A percentile compares a stretch with the other conserved stretches of the same genome.
phyloP scores from a whole-genome alignment of 2,113 vertebrate genomes.

The Daboia siamensis region DNA sequence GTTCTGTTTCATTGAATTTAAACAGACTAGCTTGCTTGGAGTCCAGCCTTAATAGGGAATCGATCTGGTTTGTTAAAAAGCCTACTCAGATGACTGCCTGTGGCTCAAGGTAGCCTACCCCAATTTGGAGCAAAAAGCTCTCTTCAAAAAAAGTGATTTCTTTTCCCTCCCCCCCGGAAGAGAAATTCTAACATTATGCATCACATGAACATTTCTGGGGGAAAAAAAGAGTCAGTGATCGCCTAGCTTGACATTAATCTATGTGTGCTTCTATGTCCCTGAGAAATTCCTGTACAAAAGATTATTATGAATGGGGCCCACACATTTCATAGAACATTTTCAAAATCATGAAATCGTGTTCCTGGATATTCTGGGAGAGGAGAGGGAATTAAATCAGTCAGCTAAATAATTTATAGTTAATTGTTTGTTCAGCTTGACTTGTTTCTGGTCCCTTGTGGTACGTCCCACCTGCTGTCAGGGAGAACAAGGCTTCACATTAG shows the following conservation, averaged over 20 bases:
- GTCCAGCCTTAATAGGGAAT: background rate
- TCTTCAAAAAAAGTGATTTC: background rate
- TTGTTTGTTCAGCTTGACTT: background rate
- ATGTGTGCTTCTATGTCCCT: background rate
- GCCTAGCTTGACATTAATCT: background rate
- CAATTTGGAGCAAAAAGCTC: background rate
- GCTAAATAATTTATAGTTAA: slow-evolving; percentile 19
- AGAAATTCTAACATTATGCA: background rate
- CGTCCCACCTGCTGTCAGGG: background rate
- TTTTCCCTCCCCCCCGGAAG: background rate
- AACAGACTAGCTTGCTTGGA: background rate
- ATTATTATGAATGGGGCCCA: background rate
- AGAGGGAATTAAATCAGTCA: background rate
- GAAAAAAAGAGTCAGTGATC: background rate
- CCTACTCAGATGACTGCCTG: background rate
- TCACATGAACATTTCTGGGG: background rate
- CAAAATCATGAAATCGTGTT: background rate
- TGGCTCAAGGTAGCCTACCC: too few relatives aligned
- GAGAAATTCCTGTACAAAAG: background rate
- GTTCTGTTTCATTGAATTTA: background rate
- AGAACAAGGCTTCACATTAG: background rate
- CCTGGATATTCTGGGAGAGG: background rate
- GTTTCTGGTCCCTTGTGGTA: background rate
- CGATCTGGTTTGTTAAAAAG: background rate
- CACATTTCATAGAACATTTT: background rate